Base-by-base conservation (phyloP, 2,888 invertebrate species). In the Acronicta alni region DNA sequence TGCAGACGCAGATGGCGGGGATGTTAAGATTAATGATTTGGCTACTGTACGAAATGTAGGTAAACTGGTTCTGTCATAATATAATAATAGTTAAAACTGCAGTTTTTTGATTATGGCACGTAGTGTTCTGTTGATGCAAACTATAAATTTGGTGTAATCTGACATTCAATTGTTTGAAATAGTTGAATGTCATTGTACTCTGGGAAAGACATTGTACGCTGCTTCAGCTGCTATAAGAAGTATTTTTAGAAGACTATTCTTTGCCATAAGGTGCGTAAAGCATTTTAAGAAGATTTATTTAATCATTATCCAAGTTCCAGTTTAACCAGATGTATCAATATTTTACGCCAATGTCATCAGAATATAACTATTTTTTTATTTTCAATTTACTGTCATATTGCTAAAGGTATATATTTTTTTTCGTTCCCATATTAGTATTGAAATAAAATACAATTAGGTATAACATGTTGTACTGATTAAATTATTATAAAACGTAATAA, bases 1-100 rank as follows among this genome's bases (percentile, higher is more conserved):
- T 93, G 93, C 76, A 83, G 84, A 80, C 74, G 82, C 89, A 89
- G 87, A 88, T 89, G 89, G 64, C 38, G 64, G 57, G 71, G 37
- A 49, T 68, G 35, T 57, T 69, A 67, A 81, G 85, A 89, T 89
- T 89, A 90, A 90, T 91, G 84, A 88, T 84, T 82, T 78, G 66
- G 82, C 86, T 87, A 85, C 88, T 82, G 83, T 83, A 52, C 46
- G 16, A 55, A 55, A 55, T 67, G 41, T 72, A 48, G 42, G 64
- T 57, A 68, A 69, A 66, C 67, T 67, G 64, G 67, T 72, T 65
- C 16, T 67, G 66, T 63, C 70, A 60, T 49, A 17, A 39, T 15
- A 30, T 43, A 23, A 23, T 39, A 44, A 43, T 55, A 32, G 20
- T 77, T 75, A 70, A 65, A 63, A 38, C 61, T 59, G 45, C 63